Evolutionary conservation across 2,888 invertebrate species (phyloP), one percentile per base, ranked within the genome.

Genomic region (Ennomos erosarius): DNA sequence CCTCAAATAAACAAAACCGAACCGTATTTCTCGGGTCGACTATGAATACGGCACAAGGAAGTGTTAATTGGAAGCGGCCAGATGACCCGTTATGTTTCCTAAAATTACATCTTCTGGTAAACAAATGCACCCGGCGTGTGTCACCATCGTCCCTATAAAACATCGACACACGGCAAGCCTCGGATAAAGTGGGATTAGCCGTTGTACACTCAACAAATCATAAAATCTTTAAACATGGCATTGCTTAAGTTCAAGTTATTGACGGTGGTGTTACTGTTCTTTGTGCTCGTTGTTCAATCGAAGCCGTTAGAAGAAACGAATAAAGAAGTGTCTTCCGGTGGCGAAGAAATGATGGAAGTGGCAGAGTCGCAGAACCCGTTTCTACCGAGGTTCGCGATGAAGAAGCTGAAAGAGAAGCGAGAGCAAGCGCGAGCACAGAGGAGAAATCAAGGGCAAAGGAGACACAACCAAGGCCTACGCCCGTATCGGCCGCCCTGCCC

Each of bases 81-180:
- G 74, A 85, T 84, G 84, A 85, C 76, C 92, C 90, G 90, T 88
- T 90, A 88, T 69, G 74, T 78, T 91, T 89, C 88, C 79, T 71
- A 82, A 85, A 90, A 90, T 82, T 82, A 76, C 77, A 76, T 70
- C 65, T 71, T 70, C 76, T 64, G 72, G 84, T 84, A 87, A 90
- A 88, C 89, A 88, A 73, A 84, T 87, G 88, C 85, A 89, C 76
- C 75, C 71, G 62, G 84, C 85, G 81, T 90, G 88, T 90, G 91
- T 90, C 91, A 90, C 69, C 70, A 72, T 57, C 62, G 66, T 71
- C 74, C 84, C 77, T 90, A 90, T 91, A 90, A 84, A 90, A 86
- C 76, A 64, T 59, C 70, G 64, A 58, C 68, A 65, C 67, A 57
- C 65, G 64, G 48, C 67, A 64, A 53, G 45, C 52, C 36, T 54